Conservation (phyloP, 2,113 vertebrate species). For the Eubucco bourcierii region DNA sequence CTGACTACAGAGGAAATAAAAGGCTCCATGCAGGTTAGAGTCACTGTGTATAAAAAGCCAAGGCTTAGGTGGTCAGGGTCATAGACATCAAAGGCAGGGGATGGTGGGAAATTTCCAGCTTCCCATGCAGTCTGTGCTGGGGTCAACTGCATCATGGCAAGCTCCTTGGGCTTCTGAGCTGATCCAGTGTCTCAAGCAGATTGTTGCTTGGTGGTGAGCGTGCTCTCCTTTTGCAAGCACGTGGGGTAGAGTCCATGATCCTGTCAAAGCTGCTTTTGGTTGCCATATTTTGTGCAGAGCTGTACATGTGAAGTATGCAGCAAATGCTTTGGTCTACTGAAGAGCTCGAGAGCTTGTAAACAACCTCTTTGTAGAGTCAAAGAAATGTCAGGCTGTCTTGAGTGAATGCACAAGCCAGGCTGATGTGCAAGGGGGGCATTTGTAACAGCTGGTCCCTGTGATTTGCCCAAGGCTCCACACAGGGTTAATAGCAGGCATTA, state of each 20-base stretch:
- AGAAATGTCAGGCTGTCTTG: background rate
- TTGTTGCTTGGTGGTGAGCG: accelerated
- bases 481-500: background rate
- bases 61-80: background rate
- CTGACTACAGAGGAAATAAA: background rate
- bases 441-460: background rate
- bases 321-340: background rate
- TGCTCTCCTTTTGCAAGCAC: background rate
- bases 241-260: background rate
- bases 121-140: background rate
- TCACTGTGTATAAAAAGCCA: background rate
- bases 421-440: background rate
- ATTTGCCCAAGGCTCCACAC: background rate
- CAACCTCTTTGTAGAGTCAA: too few relatives aligned
- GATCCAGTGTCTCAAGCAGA: accelerated
- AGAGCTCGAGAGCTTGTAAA: background rate
- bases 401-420: background rate
- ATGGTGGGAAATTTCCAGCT: too few relatives aligned
- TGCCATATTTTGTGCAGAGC: background rate
- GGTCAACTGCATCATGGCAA: background rate
- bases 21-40: background rate
- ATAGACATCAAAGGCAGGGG: too few relatives aligned
- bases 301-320: background rate
- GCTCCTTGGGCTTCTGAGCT: background rate
- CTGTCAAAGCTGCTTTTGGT: background rate